A percentile compares a stretch with the other conserved stretches of the same genome.
Conservation (phyloP, 30 jellyfish, hydroid and myxozoan genomes). For the Aurelia coerulea region DNA sequence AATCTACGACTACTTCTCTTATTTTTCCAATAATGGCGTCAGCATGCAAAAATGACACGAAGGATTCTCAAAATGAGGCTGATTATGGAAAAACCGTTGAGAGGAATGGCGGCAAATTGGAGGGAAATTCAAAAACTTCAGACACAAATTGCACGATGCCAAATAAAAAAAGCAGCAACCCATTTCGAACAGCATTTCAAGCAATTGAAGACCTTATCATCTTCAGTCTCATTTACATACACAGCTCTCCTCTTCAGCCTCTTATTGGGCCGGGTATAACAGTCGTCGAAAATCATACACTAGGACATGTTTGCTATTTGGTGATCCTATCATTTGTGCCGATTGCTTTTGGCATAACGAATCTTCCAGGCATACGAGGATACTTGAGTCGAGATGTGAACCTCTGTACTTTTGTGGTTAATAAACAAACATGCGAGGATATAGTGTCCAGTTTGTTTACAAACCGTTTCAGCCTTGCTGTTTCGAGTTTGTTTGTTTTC, state of each 20-base stretch:
- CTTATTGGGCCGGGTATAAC: slow-evolving; percentile 88
- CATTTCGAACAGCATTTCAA: slow-evolving; percentile 1
- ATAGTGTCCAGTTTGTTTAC: slow-evolving; percentile 63
- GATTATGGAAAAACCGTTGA: not conserved
- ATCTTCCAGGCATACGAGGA: slow-evolving; percentile 58
- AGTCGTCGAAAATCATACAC: not conserved
- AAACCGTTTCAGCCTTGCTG: slow-evolving; percentile 86
- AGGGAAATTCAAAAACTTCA: not conserved
- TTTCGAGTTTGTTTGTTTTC: slow-evolving; percentile 51
- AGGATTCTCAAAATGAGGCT: not conserved
- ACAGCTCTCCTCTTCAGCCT: slow-evolving; percentile 77
- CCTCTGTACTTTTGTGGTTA: slow-evolving; percentile 73
- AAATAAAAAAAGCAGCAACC: slow-evolving; percentile 2
- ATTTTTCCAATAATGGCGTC: not conserved
- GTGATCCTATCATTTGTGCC: slow-evolving; percentile 48
- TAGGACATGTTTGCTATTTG: slow-evolving; percentile 63
- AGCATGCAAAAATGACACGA: not conserved
- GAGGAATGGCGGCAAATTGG: not conserved
- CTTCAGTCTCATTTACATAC: slow-evolving; percentile 53
- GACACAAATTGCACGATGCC: not conserved
- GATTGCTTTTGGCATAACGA: slow-evolving; percentile 30
- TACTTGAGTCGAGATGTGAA: slow-evolving; percentile 75
- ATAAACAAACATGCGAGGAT: slow-evolving; percentile 64
- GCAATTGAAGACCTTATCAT: slow-evolving; percentile 27
- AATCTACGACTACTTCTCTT: not conserved